These are phyloP conservation scores for Amiota mariae DNA, from an alignment of 2,888 invertebrate species.

Conservation along the genomic window DNA sequence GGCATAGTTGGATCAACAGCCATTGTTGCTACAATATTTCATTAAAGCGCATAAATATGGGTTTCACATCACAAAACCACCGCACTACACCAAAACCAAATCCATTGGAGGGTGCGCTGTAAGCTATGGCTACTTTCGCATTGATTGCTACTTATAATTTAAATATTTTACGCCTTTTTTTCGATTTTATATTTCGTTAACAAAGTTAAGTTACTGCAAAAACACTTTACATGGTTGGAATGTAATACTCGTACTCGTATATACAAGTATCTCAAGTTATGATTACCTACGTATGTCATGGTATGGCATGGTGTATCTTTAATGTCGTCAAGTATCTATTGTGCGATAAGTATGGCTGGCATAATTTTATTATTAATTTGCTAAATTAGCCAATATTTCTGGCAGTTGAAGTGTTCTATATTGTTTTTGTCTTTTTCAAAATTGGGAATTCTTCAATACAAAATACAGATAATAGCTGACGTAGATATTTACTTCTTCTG, in stretches of 20 bases:
- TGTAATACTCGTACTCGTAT: no score
- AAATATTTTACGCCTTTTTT: neutral
- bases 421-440: neutral
- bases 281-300: no score
- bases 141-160: conserved; percentile 17
- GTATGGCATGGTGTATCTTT: no score
- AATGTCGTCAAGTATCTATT: no score
- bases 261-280: no score
- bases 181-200: no score
- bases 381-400: neutral
- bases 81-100: no score
- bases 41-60: conserved; percentile 28
- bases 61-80: neutral
- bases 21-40: conserved; percentile 46
- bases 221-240: no score
- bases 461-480: conserved; percentile 20
- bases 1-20: conserved; percentile 38
- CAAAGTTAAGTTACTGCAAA: no score
- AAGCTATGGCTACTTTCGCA: neutral
- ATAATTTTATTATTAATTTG: no score
- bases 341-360: no score
- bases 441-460: conserved; percentile 24
- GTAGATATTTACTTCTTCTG: neutral
- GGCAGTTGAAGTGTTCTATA: neutral
- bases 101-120: neutral